Conservation (phyloP, 2,888 invertebrate genomes). For the Eupithecia abbreviata region DNA sequence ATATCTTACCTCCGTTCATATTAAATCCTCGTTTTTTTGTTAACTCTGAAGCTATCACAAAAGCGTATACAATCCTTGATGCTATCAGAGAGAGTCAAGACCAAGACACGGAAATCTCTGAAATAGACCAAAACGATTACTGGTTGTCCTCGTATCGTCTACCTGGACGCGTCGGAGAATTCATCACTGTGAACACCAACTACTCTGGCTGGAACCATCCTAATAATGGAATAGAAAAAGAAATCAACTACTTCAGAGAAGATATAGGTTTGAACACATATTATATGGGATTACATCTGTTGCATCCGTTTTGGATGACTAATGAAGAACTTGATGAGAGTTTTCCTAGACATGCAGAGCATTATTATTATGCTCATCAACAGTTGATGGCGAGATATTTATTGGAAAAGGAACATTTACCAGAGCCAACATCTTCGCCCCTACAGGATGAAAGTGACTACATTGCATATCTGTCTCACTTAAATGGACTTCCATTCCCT, state of each 20-base stretch:
- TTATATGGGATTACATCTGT: constrained; percentile 82
- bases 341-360: constrained; percentile 69
- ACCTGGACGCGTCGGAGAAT: constrained; percentile 45
- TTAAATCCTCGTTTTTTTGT: constrained; percentile 73
- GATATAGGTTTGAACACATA: constrained; percentile 85
- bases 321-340: constrained; percentile 70
- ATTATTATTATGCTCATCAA: constrained; percentile 70
- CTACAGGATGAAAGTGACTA: constrained; percentile 55
- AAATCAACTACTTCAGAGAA: constrained; percentile 86
- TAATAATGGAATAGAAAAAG: constrained; percentile 74
- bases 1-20: constrained; percentile 73
- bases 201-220: constrained; percentile 81
- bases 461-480: constrained; percentile 67
- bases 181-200: constrained; percentile 66
- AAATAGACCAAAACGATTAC: constrained; percentile 56
- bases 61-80: constrained; percentile 66
- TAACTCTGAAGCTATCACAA: constrained; percentile 68
- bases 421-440: constrained; percentile 41
- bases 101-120: constrained; percentile 36
- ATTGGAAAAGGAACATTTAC: constrained; percentile 67
- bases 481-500: constrained; percentile 74
- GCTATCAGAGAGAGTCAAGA: constrained; percentile 49
- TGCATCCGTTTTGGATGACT: constrained; percentile 85
- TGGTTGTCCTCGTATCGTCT: constrained; percentile 27
- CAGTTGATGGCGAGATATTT: constrained; percentile 68